Evolutionary conservation across 2,797 vertebrate species (phyloP).

Genomic region (Gymnothorax reevesii): DNA sequence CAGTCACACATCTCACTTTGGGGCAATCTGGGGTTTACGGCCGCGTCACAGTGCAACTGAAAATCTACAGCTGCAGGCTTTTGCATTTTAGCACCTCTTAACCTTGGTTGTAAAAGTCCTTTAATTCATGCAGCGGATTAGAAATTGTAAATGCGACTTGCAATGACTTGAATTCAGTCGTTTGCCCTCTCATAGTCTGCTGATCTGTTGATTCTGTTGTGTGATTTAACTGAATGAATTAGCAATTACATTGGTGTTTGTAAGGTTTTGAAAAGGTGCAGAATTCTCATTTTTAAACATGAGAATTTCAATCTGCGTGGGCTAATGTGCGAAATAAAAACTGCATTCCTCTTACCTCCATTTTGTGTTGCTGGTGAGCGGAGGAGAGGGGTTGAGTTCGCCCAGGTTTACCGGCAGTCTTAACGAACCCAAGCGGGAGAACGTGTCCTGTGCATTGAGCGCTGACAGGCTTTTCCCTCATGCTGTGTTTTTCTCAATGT

Average conservation of each 20-base stretch:
- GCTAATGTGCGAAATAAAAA: not conserved
- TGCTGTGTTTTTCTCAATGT: constrained; percentile 50
- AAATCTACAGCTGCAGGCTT: not conserved
- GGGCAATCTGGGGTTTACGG: no score
- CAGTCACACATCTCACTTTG: no score
- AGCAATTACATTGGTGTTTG: not conserved
- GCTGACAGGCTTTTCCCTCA: constrained; percentile 21
- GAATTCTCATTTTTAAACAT: not conserved
- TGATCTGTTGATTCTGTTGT: not conserved
- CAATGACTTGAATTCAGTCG: not conserved
- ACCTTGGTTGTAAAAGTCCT: not conserved
- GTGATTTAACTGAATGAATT: not conserved
- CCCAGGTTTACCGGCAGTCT: not conserved
- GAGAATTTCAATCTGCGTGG: not conserved
- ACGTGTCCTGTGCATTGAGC: not conserved
- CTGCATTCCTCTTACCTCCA: not conserved
- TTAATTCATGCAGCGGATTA: not conserved
- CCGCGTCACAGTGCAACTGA: not conserved
- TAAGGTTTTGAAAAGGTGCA: not conserved
- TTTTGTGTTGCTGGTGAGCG: not conserved
- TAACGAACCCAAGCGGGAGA: not conserved
- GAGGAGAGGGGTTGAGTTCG: not conserved
- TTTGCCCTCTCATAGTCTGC: not conserved
- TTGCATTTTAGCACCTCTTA: not conserved
- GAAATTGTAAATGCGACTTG: not conserved